Evolutionary conservation across 2,797 vertebrate genomes (phyloP).

Genomic region (Pseudocheirus occidentalis): DNA sequence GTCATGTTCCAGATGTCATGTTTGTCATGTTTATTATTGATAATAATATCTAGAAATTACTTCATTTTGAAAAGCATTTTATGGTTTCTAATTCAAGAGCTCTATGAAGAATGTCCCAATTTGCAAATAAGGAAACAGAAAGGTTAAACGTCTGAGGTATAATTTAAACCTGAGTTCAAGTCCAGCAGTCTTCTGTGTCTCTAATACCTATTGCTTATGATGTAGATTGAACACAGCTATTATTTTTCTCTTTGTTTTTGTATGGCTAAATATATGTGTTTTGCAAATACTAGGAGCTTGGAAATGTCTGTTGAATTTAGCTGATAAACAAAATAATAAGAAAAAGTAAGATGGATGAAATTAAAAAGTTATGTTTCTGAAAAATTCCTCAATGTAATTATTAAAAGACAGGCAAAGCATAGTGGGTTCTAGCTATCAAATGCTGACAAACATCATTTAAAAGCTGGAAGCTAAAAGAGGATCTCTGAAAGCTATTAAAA

Average conservation of each 20-base stretch:
- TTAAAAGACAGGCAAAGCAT: slow-evolving; percentile 33
- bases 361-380: not conserved
- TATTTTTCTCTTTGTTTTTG: not conserved
- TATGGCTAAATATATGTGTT: not conserved
- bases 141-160: not conserved
- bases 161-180: not conserved
- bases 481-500: slow-evolving; percentile 36
- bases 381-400: slow-evolving; percentile 4
- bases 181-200: not conserved
- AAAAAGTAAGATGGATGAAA: slow-evolving; percentile 9
- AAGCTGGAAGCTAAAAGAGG: slow-evolving; percentile 31
- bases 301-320: not conserved
- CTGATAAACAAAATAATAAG: not conserved
- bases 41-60: not conserved
- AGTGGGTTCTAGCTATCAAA: slow-evolving; percentile 8
- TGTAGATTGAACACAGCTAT: not conserved
- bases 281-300: not conserved
- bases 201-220: not conserved
- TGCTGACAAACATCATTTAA: slow-evolving; percentile 35
- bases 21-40: not conserved
- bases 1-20: not conserved
- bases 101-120: not conserved
- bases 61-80: not conserved
- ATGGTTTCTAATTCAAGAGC: not conserved
- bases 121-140: not conserved